Evolutionary conservation across 2,113 vertebrate species (phyloP).

Genomic region (Eclectus roratus): DNA sequence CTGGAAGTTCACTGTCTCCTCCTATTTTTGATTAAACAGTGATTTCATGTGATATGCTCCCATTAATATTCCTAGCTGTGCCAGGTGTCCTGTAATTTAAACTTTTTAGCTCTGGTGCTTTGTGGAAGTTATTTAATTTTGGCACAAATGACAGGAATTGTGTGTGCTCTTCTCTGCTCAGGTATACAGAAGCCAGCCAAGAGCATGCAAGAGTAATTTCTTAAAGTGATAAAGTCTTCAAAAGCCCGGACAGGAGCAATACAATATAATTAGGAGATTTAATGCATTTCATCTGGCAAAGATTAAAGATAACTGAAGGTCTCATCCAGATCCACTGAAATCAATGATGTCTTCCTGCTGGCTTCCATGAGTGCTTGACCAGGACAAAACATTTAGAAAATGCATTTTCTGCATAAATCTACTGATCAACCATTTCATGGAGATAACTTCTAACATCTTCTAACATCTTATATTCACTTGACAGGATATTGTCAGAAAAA

Average conservation of each 20-base stretch:
- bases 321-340: not conserved
- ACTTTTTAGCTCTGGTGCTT: not conserved
- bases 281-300: not conserved
- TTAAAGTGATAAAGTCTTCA: slow-evolving; percentile 17
- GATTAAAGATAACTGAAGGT: not conserved
- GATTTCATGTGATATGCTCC: not conserved
- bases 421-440: not conserved
- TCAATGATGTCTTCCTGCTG: not conserved
- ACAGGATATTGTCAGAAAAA: not conserved
- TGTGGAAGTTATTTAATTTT: not conserved
- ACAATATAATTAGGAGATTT: slow-evolving; percentile 5
- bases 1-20: not conserved
- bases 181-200: not conserved
- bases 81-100: not conserved
- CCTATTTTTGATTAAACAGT: not conserved
- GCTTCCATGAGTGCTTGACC: not conserved
- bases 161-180: not conserved
- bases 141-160: not conserved
- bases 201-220: not conserved
- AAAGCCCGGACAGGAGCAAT: not conserved
- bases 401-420: not conserved
- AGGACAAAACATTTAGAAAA: not conserved
- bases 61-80: not conserved
- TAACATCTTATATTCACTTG: not conserved
- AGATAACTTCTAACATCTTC: not conserved